phyloP scores from a whole-genome alignment of 1,140 invertebrate species.

The Trachelipus rathkii region DNA sequence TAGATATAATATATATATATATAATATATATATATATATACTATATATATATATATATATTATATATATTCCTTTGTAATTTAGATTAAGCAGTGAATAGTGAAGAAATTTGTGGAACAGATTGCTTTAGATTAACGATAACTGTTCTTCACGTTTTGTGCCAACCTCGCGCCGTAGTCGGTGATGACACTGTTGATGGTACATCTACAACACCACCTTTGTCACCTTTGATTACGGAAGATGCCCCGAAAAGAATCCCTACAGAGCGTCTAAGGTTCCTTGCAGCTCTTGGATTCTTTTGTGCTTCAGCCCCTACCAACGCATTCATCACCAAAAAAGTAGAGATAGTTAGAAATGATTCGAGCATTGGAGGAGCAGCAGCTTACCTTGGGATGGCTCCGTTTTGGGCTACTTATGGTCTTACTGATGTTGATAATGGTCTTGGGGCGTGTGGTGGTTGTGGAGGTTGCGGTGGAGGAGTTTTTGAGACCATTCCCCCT shows the following conservation, averaged over 20 bases:
- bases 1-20: no score
- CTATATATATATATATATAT: no score
- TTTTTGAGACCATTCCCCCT: background rate
- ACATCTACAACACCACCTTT: background rate
- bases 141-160: constrained; percentile 28
- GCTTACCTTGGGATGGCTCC: background rate
- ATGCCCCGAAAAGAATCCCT: constrained; percentile 21
- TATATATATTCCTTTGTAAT: background rate
- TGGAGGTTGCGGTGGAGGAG: constrained; percentile 26
- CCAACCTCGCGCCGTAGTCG: constrained; percentile 13
- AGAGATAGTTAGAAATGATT: background rate
- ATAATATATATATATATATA: no score
- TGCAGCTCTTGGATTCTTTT: constrained; percentile 28
- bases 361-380: background rate
- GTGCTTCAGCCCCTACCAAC: constrained; percentile 23
- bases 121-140: constrained; percentile 23
- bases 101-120: constrained; percentile 26
- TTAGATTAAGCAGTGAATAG: constrained; percentile 18
- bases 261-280: constrained; percentile 17
- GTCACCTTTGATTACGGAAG: background rate
- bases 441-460: constrained; percentile 27
- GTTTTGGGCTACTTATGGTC: background rate
- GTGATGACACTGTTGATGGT: constrained; percentile 3
- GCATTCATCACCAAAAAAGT: constrained; percentile 12
- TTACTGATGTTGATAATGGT: background rate